phyloP scores from a whole-genome alignment of 1,140 invertebrate species.

The Linepithema humile region DNA sequence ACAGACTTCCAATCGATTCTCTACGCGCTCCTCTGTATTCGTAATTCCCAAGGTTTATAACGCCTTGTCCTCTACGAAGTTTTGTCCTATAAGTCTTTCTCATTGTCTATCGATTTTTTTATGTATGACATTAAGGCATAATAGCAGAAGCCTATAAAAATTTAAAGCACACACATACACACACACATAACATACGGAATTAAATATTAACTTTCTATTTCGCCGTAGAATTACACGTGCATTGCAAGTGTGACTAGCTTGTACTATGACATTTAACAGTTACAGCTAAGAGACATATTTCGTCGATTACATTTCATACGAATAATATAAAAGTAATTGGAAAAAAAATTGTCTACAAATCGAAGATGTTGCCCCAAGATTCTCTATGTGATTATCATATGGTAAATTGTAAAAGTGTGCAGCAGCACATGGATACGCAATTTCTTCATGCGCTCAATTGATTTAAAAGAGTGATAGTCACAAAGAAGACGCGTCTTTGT shows the following conservation, averaged over 20 bases:
- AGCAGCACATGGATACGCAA: neutral
- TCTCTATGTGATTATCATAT: neutral
- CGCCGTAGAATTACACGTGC: neutral
- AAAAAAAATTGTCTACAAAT: neutral
- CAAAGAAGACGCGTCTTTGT: slow-evolving; percentile 32
- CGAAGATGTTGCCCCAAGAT: too few species aligned
- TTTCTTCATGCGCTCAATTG: slow-evolving; percentile 14
- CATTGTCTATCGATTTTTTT: slow-evolving; percentile 18
- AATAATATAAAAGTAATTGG: neutral
- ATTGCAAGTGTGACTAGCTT: neutral
- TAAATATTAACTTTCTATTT: slow-evolving; percentile 6
- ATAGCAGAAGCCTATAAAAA: neutral
- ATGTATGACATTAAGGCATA: neutral
- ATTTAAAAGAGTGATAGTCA: neutral
- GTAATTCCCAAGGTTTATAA: neutral
- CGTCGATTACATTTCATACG: neutral
- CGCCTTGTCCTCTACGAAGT: neutral
- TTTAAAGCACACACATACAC: too few species aligned
- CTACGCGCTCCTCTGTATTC: neutral
- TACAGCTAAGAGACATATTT: neutral
- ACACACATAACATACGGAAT: too few species aligned
- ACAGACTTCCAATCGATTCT: neutral
- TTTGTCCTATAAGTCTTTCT: neutral
- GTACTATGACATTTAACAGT: neutral
- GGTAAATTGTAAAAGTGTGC: neutral